Evolutionary conservation across 2,888 invertebrate genomes (phyloP).

Genomic region (Caenorhabditis sp.): DNA sequence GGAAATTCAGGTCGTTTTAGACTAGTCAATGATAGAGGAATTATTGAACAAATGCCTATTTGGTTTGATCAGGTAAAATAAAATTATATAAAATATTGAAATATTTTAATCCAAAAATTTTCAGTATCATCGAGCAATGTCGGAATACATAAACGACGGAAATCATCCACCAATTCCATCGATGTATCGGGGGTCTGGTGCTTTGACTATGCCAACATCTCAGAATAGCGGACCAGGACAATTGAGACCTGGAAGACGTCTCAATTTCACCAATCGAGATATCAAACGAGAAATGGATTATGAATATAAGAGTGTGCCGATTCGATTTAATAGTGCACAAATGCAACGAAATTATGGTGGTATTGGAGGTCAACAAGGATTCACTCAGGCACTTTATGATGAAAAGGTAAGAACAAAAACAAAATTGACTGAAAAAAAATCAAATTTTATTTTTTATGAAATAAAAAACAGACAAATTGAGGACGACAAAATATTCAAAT

Average conservation of each 20-base stretch:
- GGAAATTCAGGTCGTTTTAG: constrained; percentile 46
- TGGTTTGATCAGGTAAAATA: constrained; percentile 29
- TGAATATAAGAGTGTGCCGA: constrained; percentile 17
- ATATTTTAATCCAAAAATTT: too few relatives aligned
- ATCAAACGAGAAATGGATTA: not conserved
- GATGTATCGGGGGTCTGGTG: constrained; percentile 20
- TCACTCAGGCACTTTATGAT: not conserved
- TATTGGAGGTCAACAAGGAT: not conserved
- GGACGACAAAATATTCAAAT: too few relatives aligned
- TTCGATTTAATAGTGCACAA: constrained; percentile 21
- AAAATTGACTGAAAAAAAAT: too few relatives aligned
- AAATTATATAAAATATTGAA: not conserved
- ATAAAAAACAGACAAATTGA: too few relatives aligned
- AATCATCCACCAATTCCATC: not conserved
- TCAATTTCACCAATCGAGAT: constrained; percentile 11
- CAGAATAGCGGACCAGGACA: constrained; percentile 8
- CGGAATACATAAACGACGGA: constrained; percentile 6
- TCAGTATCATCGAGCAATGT: constrained; percentile 23
- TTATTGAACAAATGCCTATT: constrained; percentile 37
- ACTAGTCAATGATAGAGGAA: constrained; percentile 40
- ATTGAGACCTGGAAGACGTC: not conserved
- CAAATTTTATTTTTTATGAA: too few relatives aligned
- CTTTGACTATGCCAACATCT: not conserved
- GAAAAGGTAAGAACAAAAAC: too few relatives aligned
- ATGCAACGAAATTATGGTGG: constrained; percentile 7